These are phyloP conservation scores for Latrodectus elegans DNA, from an alignment of 2,888 invertebrate species.

Conservation along the genomic window DNA sequence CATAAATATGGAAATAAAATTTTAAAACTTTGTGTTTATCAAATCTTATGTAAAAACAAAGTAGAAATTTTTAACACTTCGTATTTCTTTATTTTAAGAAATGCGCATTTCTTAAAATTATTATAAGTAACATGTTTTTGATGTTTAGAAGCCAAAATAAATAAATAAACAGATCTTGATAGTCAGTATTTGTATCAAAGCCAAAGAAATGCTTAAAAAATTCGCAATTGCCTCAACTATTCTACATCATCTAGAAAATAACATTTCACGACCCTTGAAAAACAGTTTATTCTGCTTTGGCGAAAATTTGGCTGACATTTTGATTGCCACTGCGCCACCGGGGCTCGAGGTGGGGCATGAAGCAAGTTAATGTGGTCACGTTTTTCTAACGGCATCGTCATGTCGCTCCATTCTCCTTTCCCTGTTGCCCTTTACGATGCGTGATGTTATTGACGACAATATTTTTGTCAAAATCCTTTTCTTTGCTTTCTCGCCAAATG, in stretches of 20 bases:
- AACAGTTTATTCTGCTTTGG: neutral
- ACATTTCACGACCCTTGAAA: neutral
- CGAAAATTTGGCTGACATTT: conserved; percentile 22
- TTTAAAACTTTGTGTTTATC: too few species aligned
- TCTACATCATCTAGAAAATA: neutral
- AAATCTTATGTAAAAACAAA: too few species aligned
- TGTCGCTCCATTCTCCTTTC: conserved; percentile 22
- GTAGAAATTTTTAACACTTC: too few species aligned
- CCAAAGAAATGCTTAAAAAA: too few species aligned
- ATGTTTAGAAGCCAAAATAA: too few species aligned
- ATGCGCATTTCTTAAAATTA: too few species aligned
- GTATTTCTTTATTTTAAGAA: too few species aligned
- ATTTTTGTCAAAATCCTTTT: conserved; percentile 47
- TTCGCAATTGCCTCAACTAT: neutral
- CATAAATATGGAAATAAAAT: too few species aligned
- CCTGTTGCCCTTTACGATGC: conserved; percentile 18
- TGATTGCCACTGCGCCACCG: conserved; percentile 10
- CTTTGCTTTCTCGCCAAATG: conserved; percentile 1
- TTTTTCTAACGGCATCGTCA: conserved; percentile 44
- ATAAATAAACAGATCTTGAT: too few species aligned
- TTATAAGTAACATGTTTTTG: too few species aligned
- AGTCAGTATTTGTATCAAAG: too few species aligned
- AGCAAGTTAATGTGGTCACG: conserved; percentile 59
- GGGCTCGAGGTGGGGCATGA: conserved; percentile 28
- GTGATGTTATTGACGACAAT: conserved; percentile 59